Percentiles rank a stretch among this genome's conserved stretches.
These are phyloP conservation scores for Arctocebus calabarensis DNA, from an alignment of 2,797 vertebrate species.

Conservation along the genomic window DNA sequence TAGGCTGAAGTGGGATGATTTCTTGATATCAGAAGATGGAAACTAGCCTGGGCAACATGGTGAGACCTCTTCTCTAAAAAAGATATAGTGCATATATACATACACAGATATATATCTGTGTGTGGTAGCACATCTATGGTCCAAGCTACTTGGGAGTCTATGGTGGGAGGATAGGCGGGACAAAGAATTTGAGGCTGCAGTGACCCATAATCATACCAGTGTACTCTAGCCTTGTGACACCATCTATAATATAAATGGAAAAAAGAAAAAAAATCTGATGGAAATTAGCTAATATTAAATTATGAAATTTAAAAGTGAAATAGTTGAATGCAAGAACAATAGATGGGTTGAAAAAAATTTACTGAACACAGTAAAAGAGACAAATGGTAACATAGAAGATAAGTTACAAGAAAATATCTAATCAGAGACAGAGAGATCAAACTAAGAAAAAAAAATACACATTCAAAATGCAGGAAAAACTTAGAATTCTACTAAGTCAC, in stretches of 20 bases:
- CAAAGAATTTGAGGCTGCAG: neutral
- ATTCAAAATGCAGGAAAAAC: neutral
- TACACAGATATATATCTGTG: neutral
- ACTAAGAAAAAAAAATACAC: neutral
- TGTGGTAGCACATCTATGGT: neutral
- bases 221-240: neutral
- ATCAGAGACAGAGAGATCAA: neutral
- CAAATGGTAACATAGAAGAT: neutral
- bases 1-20: neutral
- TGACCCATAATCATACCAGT: neutral
- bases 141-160: neutral
- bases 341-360: neutral
- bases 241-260: neutral
- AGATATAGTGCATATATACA: too few relatives aligned
- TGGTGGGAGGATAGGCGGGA: neutral
- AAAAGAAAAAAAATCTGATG: neutral
- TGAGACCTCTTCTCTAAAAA: neutral
- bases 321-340: neutral
- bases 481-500: too few relatives aligned
- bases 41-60: neutral
- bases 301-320: neutral
- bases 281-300: neutral
- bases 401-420: neutral
- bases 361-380: neutral
- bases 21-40: neutral